These are phyloP conservation scores for Nibea coibor DNA, from an alignment of 2,113 vertebrate genomes.

Conservation along the genomic window DNA sequence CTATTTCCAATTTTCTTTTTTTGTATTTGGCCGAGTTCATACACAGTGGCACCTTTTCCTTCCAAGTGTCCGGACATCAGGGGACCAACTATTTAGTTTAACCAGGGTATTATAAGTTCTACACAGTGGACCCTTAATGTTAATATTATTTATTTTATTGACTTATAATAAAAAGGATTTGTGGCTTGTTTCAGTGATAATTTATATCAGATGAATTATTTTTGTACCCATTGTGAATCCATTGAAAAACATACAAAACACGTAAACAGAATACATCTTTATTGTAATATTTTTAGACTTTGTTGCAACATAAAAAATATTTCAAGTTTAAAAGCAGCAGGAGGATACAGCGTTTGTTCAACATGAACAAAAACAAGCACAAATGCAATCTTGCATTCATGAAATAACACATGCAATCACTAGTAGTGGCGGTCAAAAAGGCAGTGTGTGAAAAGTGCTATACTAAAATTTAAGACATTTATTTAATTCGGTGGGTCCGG, in stretches of 20 bases:
- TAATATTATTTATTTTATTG: not conserved
- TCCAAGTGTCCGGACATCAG: too few relatives aligned
- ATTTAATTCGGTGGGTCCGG: not conserved
- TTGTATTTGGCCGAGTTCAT: too few relatives aligned
- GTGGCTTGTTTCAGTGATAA: not conserved
- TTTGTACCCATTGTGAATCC: too few relatives aligned
- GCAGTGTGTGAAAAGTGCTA: conserved; percentile 67
- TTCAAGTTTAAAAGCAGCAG: conserved; percentile 75
- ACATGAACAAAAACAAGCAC: conserved; percentile 82
- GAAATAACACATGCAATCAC: conserved; percentile 54
- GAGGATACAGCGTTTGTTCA: conserved; percentile 68
- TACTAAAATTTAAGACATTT: conserved; percentile 44
- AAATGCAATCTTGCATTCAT: conserved; percentile 76
- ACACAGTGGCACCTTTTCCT: too few relatives aligned
- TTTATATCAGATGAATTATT: not conserved
- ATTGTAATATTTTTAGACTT: conserved; percentile 60
- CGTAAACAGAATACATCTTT: conserved; percentile 58
- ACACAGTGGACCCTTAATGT: not conserved
- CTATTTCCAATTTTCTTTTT: too few relatives aligned
- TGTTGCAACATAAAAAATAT: conserved; percentile 57
- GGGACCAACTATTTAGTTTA: too few relatives aligned
- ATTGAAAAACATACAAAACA: not conserved
- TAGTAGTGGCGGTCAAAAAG: conserved; percentile 62
- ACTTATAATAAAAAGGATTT: too few relatives aligned
- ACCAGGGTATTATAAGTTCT: too few relatives aligned